Evolutionary conservation across 2,113 vertebrate genomes (phyloP).

Genomic region (Smithornis capensis): DNA sequence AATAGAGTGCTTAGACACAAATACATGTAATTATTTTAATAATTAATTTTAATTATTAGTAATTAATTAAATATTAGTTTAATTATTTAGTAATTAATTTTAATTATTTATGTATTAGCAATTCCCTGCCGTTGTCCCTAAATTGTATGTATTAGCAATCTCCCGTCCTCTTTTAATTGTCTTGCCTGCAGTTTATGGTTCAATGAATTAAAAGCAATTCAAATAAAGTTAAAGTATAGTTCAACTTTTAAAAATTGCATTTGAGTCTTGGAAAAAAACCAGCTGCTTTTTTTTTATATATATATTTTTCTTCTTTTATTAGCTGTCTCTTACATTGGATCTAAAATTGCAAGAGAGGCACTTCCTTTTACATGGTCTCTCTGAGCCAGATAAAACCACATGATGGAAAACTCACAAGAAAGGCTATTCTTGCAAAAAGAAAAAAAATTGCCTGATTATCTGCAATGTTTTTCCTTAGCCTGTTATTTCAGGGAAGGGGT

Average conservation of each 20-base stretch:
- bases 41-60: no score
- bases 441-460: background rate
- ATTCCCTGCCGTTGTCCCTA: background rate
- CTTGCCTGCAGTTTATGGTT: background rate
- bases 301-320: background rate
- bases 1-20: background rate
- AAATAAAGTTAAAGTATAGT: background rate
- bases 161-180: background rate
- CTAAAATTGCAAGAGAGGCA: slow-evolving; percentile 23
- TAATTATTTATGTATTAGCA: background rate
- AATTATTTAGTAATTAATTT: no score
- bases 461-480: slow-evolving; percentile 37
- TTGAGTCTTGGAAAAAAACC: background rate
- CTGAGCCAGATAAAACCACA: slow-evolving; percentile 54
- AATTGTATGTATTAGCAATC: background rate
- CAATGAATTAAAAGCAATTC: background rate
- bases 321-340: slow-evolving; percentile 12
- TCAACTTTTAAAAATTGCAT: background rate
- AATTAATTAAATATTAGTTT: no score
- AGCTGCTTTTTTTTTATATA: background rate
- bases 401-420: slow-evolving; percentile 54
- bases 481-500: slow-evolving; percentile 65
- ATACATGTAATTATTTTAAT: background rate
- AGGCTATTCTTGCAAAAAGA: slow-evolving; percentile 33
- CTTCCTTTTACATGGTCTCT: slow-evolving; percentile 16